phyloP scores from a whole-genome alignment of 35 echinoderm and acorn worm genomes.

The Heliocidaris erythrogramma region DNA sequence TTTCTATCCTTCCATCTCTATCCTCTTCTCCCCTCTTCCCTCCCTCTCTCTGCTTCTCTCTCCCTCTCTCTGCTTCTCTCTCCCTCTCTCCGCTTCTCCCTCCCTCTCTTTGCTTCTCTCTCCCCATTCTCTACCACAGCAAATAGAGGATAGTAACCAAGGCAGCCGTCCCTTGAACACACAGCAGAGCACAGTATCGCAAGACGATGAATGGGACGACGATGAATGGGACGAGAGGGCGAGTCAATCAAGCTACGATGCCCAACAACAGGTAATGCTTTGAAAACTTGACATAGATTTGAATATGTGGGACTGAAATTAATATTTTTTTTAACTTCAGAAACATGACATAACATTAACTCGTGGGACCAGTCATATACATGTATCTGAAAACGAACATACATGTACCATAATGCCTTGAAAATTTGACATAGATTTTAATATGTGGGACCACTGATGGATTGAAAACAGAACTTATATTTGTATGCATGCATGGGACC shows the following conservation, averaged over 20 bases:
- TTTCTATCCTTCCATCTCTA: not conserved
- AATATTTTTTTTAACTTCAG: too few species aligned
- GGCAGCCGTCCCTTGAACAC: not conserved
- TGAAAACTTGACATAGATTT: not conserved
- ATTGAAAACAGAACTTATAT: too few species aligned
- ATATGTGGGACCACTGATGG: too few species aligned
- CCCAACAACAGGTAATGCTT: conserved; percentile 10
- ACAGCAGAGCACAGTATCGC: conserved; percentile 2
- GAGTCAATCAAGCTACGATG: conserved; percentile 33
- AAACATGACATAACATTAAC: too few species aligned
- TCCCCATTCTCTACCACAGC: not conserved
- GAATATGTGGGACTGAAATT: too few species aligned
- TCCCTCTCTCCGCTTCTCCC: not conserved
- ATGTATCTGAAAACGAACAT: too few species aligned
- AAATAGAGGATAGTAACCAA: not conserved
- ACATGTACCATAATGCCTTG: too few species aligned
- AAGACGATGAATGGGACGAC: conserved; percentile 36
- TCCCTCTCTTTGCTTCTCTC: not conserved
- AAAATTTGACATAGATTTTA: too few species aligned
- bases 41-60: not conserved
- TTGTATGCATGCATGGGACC: too few species aligned
- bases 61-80: not conserved
- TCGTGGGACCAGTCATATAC: too few species aligned
- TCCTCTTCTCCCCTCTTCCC: not conserved
- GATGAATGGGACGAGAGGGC: conserved; percentile 43